Evolutionary conservation across 2,797 vertebrate genomes (phyloP), one percentile per base, ranked within the genome.

Genomic region (Odontamblyopus lacepedii): DNA sequence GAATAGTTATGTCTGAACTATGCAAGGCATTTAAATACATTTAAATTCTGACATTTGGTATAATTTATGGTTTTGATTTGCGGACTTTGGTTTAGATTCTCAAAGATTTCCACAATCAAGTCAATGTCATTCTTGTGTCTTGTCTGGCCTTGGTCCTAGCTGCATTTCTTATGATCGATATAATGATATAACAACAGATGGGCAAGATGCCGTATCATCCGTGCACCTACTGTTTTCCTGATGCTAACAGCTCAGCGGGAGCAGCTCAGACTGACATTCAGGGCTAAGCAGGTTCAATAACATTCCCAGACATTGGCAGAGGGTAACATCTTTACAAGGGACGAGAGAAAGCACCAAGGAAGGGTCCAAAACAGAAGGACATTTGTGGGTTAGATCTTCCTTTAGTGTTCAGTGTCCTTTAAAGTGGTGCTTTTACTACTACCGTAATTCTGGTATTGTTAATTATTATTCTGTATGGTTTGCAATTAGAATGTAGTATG

Each of bases 141-240:
- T 75, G 70, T 75, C 78, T 83, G 74, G 73, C 69, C 71, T 79
- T 38, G 2, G 65, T 74, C 63, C 70, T 53, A 23, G 18, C 71
- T 82, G 80, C 50, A 8, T 76, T 76, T 76, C 75, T 84, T 78
- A 72, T 75, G 78, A 86, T 88, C 70, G 68, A 84, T 90, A 82
- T 74, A 67, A 70, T 29, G 16, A 72, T 30, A 16, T 70, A 75
- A 81, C 69, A 72, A 61, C 79, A 84, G 82, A 86, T 80, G 82
- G 80, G 78, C 75, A 67, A 73, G 77, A 84, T 78, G 64, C 72
- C 63, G 71, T 62, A 72, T 78, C 63, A n/a, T 81, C 71, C 68
- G 68, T 67, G 74, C 79, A 78, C 73, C 75, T 75, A 60, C 63
- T 35, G 9, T 78, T 51, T 79, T 83, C 76, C 79, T 71, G 63